Conservation (phyloP, 2,797 vertebrate genomes). For the Galago senegalensis region DNA sequence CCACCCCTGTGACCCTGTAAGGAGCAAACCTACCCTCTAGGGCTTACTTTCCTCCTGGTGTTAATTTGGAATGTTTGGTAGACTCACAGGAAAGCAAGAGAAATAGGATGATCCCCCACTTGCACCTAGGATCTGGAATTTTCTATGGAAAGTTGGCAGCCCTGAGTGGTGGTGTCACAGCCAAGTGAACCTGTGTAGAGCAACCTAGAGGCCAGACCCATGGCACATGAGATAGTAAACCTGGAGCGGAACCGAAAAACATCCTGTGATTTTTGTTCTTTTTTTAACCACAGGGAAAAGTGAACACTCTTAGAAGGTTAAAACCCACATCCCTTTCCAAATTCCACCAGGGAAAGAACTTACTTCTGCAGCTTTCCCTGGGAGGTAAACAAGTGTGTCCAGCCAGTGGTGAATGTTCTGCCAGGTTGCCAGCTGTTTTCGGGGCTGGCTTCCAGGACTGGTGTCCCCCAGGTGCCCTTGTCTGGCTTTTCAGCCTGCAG, state of each 20-base stretch:
- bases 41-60: background rate
- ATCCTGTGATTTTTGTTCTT: background rate
- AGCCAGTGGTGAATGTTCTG: background rate
- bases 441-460: background rate
- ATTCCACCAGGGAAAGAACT: background rate
- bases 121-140: background rate
- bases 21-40: background rate
- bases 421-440: background rate
- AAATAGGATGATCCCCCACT: background rate
- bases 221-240: background rate
- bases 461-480: background rate
- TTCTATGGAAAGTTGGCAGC: background rate
- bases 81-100: background rate
- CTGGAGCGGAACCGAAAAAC: background rate
- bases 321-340: background rate
- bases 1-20: background rate
- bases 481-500: background rate
- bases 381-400: slow-evolving; percentile 16
- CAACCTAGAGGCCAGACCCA: background rate
- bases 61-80: background rate
- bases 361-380: background rate
- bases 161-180: background rate
- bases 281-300: background rate
- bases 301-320: slow-evolving; percentile 20
- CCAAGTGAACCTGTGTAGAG: background rate